Percentiles rank a stretch among this genome's conserved stretches.
These are phyloP conservation scores for Ganaspis sp. DNA, from an alignment of 1,140 invertebrate genomes.

Conservation along the genomic window DNA sequence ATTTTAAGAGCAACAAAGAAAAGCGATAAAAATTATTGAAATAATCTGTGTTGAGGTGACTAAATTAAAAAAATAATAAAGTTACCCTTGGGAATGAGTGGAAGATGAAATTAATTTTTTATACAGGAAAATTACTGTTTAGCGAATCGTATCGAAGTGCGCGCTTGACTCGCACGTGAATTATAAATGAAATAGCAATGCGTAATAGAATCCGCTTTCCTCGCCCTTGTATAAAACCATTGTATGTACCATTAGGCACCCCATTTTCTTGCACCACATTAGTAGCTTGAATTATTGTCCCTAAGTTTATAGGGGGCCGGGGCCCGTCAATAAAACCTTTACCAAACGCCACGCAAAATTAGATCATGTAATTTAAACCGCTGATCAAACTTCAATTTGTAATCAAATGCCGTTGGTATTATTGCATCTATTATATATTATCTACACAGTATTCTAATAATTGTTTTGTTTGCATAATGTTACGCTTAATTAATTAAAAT, in stretches of 20 bases:
- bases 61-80: not conserved
- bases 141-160: conserved; percentile 32
- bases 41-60: not conserved
- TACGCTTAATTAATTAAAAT: too few species aligned
- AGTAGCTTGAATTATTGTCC: not conserved
- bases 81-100: not conserved
- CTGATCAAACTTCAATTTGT: not conserved
- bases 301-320: not conserved
- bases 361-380: not conserved
- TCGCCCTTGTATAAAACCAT: conserved; percentile 38
- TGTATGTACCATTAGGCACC: conserved; percentile 37
- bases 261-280: conserved; percentile 30
- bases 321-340: not conserved
- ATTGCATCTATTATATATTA: not conserved
- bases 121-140: conserved; percentile 32
- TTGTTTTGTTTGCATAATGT: too few species aligned
- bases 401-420: not conserved
- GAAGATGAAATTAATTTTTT: conserved; percentile 26
- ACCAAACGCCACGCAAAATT: not conserved
- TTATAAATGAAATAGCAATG: conserved; percentile 52
- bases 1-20: too few species aligned
- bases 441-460: too few species aligned
- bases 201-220: conserved; percentile 17
- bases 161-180: conserved; percentile 50
- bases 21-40: not conserved